Conservation (phyloP, 2,888 invertebrate genomes). For the Cephus pulcher region DNA sequence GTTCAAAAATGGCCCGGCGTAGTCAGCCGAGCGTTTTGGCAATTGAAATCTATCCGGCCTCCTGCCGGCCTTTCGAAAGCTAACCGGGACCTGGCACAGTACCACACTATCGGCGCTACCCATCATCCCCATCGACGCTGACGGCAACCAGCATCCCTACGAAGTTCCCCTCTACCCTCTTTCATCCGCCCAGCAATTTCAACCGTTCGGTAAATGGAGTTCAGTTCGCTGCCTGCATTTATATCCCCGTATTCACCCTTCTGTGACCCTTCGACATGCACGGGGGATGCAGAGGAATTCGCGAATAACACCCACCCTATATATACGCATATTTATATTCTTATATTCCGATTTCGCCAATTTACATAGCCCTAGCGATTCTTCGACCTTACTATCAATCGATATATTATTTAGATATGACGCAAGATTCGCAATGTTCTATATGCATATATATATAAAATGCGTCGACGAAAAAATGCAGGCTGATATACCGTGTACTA, state of each 20-base stretch:
- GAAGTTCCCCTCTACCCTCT: neutral
- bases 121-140: neutral
- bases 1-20: slow-evolving; percentile 37
- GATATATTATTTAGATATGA: neutral
- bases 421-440: neutral
- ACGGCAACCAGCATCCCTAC: neutral
- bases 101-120: neutral
- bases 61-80: slow-evolving; percentile 9
- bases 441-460: neutral
- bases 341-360: neutral
- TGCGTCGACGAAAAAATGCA: neutral
- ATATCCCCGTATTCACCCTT: slow-evolving; percentile 4
- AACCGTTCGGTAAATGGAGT: slow-evolving; percentile 16
- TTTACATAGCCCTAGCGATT: neutral
- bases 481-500: neutral
- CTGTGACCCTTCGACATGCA: neutral
- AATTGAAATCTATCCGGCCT: slow-evolving; percentile 35
- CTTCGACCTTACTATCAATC: neutral
- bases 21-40: slow-evolving; percentile 39
- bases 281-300: neutral
- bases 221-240: slow-evolving; percentile 13
- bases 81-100: neutral
- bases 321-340: neutral
- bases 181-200: slow-evolving; percentile 18
- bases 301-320: neutral